Percentiles rank a stretch among this genome's conserved stretches.
Evolutionary conservation across 2,888 invertebrate genomes (phyloP).

Genomic region (Mamestra brassicae): DNA sequence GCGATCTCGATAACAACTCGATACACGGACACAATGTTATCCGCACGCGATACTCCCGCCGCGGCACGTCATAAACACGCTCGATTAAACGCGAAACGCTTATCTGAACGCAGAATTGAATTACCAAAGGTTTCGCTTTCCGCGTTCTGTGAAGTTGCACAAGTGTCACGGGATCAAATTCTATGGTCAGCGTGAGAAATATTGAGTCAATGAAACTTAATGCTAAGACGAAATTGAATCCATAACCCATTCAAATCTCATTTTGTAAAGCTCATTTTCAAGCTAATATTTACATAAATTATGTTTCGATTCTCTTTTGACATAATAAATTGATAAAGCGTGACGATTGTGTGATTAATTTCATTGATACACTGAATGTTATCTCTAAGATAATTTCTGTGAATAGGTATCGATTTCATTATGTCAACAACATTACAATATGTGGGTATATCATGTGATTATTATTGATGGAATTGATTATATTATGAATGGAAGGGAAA

Average conservation of each 20-base stretch:
- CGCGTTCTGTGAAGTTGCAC: conserved; percentile 70
- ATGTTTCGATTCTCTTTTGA: conserved; percentile 28
- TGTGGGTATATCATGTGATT: neutral
- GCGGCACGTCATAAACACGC: conserved; percentile 70
- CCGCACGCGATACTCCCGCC: conserved; percentile 68
- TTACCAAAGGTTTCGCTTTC: conserved; percentile 72
- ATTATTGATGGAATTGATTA: no score
- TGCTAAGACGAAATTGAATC: conserved; percentile 13
- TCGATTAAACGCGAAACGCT: conserved; percentile 71
- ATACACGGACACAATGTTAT: conserved; percentile 63
- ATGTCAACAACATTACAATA: conserved; percentile 8
- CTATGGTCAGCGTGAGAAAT: conserved; percentile 52
- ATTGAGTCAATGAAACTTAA: conserved; percentile 14
- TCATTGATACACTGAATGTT: conserved; percentile 44
- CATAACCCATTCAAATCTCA: neutral
- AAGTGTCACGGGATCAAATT: conserved; percentile 63
- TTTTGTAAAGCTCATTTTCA: neutral
- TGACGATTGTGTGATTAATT: conserved; percentile 29
- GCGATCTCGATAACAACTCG: conserved; percentile 57
- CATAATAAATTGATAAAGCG: conserved; percentile 30
- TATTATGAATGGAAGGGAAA: conserved; percentile 12
- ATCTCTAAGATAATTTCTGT: conserved; percentile 26
- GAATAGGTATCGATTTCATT: conserved; percentile 30
- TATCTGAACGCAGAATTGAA: conserved; percentile 71
- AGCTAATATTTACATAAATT: neutral